These are phyloP conservation scores for Eonycteris spelaea DNA, from an alignment of 2,113 vertebrate genomes.

Conservation along the genomic window DNA sequence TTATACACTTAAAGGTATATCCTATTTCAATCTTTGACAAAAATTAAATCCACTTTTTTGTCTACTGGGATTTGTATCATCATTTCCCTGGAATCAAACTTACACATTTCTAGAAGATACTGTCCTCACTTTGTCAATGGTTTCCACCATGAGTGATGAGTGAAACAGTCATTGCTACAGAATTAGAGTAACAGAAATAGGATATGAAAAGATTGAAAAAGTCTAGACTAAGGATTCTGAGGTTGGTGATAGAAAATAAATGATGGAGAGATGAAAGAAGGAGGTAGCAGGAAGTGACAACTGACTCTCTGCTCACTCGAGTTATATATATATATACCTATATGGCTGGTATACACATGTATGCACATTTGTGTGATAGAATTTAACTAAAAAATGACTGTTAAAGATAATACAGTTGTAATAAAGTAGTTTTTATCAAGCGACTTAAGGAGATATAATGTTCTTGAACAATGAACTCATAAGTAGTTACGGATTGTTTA, in stretches of 20 bases:
- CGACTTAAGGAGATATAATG: not conserved
- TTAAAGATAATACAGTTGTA: not conserved
- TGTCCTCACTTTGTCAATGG: not conserved
- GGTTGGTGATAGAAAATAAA: not conserved
- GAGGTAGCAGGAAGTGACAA: not conserved
- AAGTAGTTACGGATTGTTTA: not conserved
- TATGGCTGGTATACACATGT: not conserved
- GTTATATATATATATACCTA: not conserved
- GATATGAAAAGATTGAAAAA: not conserved
- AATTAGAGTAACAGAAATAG: not conserved
- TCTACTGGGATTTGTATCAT: not conserved
- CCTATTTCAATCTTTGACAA: not conserved
- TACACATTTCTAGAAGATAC: not conserved
- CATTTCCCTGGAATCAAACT: not conserved
- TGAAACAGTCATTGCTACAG: not conserved
- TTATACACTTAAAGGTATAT: not conserved
- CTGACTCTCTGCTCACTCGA: rapidly evolving
- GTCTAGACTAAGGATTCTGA: not conserved
- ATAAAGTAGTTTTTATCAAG: not conserved
- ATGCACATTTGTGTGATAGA: not conserved
- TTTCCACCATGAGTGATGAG: not conserved
- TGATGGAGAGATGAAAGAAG: not conserved
- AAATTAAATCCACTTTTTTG: not conserved
- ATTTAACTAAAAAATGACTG: not conserved
- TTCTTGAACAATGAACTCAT: not conserved